Evolutionary conservation across 2,113 vertebrate genomes (phyloP), one percentile per base, ranked within the genome.

Genomic region (Panthera tigris): DNA sequence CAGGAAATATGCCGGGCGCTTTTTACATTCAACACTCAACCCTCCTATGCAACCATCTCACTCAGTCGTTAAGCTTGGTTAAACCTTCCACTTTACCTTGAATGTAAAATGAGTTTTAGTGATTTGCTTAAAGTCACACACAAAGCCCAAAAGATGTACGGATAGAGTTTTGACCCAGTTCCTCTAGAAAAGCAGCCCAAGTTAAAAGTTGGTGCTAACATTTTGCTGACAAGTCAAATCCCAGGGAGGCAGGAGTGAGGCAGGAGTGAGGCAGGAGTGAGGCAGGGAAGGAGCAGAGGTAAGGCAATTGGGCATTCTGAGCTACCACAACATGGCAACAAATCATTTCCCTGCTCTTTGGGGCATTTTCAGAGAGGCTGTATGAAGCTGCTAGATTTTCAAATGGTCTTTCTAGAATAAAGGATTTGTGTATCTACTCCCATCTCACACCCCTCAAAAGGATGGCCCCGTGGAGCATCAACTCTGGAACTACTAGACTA

Each of bases 1-100:
- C 85, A 95, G 86, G 86, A 97, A 96, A 63, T 61, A 93, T 1
- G 19, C 57, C n/a, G 29, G 85, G 21, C 8, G 29, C 55, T 80
- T 95, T 97, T 79, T 85, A 73, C n/a, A 36, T 63, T 90, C 91
- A 82, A 93, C 57, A 71, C n/a, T 81, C 73, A 94, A 11, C 6
- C 12, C 16, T 73, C 68, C 21, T 3, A 57, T 36, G 50, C 21
- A 91, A 68, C 52, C 18, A 55, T 68, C 52, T 71, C 85, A 36
- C 50, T 91, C 82, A 92, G 18, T 36, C 57, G 25, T 80, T 86
- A 73, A 93, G 27, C 48, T 87, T 41, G 16, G 31, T 82, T 81
- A 86, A 78, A 78, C 7, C 14, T 78, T 48, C 9, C 27, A 93
- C 66, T 36, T 41, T 89, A 8, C 65, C 48, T 96, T 97, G 91